Base-by-base conservation (phyloP, 1,140 invertebrate genomes). In the Pseudomyrmex cubaensis region DNA sequence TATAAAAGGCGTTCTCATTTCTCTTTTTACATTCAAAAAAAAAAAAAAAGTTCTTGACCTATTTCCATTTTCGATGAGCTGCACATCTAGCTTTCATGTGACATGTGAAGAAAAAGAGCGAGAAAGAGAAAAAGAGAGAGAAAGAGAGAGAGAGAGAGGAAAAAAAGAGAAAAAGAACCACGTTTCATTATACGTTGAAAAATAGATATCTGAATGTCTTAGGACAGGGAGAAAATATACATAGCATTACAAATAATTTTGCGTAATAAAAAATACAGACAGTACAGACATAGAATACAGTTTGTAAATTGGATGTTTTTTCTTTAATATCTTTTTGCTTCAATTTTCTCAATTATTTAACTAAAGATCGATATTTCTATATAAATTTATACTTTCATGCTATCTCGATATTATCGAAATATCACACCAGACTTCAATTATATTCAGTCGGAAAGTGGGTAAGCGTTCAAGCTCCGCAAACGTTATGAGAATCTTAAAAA, bases 341-440 rank as follows among this genome's bases (percentile, higher is more conserved):
- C 35, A 35, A n/a, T 50, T 77, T 54, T 44, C 62, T 56, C 62
- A 0, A 54, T 66, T 77, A 77, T 54, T 56, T 61, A 44, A 44
- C 25, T 67, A 13, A 1, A 67, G 48, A 77, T 56, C 48, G 62
- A 77, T 77, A 67, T 35, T n/a, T 35, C 20, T 5, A 15, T 54
- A 66, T 54, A 54, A 67, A 44, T 77, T 35, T 54, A 67, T 77
- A 77, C 25, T 56, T 54, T 25, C 50, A 48, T 67, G 54, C 44
- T 54, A 54, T 76, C 48, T 67, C 74, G 62, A 54, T 66, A 77
- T 77, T 66, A 66, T 77, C 74, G 25, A 77, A 63, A 22, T 77
- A 67, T 77, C 44, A 77, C 54, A 77, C 54, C 61, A 54, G 62
- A 77, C 74, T 77, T 77, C 74, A 77, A 77, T 77, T 48, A 77